These are phyloP conservation scores for Drosophila trapezifrons DNA, from an alignment of 1,140 invertebrate genomes.

Conservation along the genomic window DNA sequence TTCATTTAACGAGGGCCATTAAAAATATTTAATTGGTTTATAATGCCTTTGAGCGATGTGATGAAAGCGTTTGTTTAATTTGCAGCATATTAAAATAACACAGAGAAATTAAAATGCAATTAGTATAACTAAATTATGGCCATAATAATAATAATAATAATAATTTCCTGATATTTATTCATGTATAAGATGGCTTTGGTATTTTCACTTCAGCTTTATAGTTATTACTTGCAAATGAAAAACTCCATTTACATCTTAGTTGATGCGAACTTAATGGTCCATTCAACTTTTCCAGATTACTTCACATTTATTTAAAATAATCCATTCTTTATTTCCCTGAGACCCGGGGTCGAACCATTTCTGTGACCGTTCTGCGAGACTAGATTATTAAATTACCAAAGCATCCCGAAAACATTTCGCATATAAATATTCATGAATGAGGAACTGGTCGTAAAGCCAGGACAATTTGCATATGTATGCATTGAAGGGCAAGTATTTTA, in stretches of 20 bases:
- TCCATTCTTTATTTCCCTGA: neutral
- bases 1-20: slow-evolving; percentile 1
- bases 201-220: neutral
- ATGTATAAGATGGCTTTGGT: too few relatives aligned
- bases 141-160: neutral
- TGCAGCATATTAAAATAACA: neutral
- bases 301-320: slow-evolving; percentile 4
- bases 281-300: neutral
- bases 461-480: slow-evolving; percentile 64
- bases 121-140: too few relatives aligned
- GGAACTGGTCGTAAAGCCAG: slow-evolving; percentile 22
- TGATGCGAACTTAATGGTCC: neutral
- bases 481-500: slow-evolving; percentile 40
- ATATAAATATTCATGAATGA: slow-evolving; percentile 69
- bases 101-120: neutral
- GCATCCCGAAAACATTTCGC: slow-evolving; percentile 25
- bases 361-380: neutral
- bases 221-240: neutral
- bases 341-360: neutral
- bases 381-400: slow-evolving; percentile 35
- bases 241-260: neutral
- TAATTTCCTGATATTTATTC: neutral
- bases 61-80: slow-evolving; percentile 2
- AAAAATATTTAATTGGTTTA: slow-evolving; percentile 8
- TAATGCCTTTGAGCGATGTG: neutral